phyloP scores from a whole-genome alignment of 1,140 invertebrate genomes.

The Scaptomyza pallida region DNA sequence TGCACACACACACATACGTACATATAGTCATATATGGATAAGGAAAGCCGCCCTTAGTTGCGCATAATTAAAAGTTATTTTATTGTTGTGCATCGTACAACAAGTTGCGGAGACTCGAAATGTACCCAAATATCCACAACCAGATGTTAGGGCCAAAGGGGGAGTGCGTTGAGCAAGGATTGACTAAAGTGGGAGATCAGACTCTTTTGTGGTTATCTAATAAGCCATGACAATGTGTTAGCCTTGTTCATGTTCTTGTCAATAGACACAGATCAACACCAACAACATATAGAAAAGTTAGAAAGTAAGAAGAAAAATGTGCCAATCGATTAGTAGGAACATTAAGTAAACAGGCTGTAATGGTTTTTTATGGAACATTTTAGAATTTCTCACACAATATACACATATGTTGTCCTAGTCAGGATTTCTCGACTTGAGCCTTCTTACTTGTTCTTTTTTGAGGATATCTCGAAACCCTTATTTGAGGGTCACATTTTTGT shows the following conservation, averaged over 20 bases:
- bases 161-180: not conserved
- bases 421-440: too few species aligned
- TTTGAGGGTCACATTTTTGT: too few species aligned
- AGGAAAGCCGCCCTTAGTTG: conserved; percentile 58
- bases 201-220: conserved; percentile 18
- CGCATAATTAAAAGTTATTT: conserved; percentile 82
- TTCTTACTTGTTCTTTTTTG: too few species aligned
- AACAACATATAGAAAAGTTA: not conserved
- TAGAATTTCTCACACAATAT: too few species aligned
- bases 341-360: too few species aligned
- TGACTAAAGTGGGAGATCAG: not conserved
- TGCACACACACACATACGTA: conserved; percentile 21
- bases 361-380: too few species aligned
- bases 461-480: too few species aligned
- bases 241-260: not conserved
- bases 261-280: not conserved
- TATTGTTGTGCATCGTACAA: conserved; percentile 64
- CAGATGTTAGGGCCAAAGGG: not conserved
- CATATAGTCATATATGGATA: not conserved
- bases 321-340: too few species aligned
- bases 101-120: conserved; percentile 43
- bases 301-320: too few species aligned
- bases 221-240: conserved; percentile 25
- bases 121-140: not conserved
- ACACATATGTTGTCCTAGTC: too few species aligned